Evolutionary conservation across 2,797 vertebrate species (phyloP).

Genomic region (Prunella strophiata): DNA sequence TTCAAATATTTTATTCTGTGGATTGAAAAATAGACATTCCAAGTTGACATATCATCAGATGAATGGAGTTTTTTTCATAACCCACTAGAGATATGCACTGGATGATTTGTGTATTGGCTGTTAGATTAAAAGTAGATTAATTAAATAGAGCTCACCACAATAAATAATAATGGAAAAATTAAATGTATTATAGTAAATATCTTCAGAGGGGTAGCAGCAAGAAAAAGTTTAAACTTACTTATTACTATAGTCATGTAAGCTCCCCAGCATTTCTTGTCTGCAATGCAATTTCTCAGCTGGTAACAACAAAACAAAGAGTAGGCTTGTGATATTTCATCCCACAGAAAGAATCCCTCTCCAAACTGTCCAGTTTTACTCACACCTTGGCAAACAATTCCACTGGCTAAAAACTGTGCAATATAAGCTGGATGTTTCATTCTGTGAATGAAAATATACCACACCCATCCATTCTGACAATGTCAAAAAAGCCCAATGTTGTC

Average conservation of each 20-base stretch:
- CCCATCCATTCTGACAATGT: too few relatives aligned
- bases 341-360: neutral
- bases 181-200: neutral
- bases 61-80: neutral
- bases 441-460: neutral
- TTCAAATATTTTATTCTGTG: constrained; percentile 35
- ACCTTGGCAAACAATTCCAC: neutral
- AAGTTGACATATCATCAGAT: neutral
- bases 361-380: neutral
- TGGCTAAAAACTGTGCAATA: neutral
- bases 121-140: neutral
- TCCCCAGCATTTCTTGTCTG: neutral
- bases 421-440: neutral
- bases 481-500: rapidly evolving
- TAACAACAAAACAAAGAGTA: neutral
- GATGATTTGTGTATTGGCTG: neutral
- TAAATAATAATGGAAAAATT: constrained; percentile 24
- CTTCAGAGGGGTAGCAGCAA: neutral
- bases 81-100: neutral
- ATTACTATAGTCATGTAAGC: neutral
- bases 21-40: constrained; percentile 15
- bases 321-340: neutral
- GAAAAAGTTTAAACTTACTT: neutral
- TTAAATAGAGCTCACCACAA: neutral
- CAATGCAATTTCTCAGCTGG: neutral